Evolutionary conservation across 2,888 invertebrate genomes (phyloP).

Genomic region (Argynnis bischoffii): DNA sequence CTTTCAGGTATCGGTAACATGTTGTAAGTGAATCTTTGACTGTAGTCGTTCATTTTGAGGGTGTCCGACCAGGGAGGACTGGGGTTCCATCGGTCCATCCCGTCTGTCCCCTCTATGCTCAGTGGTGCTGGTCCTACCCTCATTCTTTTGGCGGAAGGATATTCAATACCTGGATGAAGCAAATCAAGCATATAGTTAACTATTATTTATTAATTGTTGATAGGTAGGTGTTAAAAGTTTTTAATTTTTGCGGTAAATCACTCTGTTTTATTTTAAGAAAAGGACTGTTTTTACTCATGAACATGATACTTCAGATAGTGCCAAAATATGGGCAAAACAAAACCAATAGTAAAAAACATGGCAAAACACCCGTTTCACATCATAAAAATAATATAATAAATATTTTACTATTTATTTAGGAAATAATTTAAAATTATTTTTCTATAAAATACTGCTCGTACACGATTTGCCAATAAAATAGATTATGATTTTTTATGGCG

Average conservation of each 20-base stretch:
- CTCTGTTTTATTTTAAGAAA: no score
- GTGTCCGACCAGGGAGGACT: constrained; percentile 94
- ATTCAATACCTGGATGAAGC: constrained; percentile 61
- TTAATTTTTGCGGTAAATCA: no score
- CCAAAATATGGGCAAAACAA: no score
- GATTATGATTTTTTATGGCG: constrained; percentile 10
- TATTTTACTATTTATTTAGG: not conserved
- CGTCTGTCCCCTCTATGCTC: constrained; percentile 82
- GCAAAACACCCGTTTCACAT: no score
- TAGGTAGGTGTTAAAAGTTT: no score
- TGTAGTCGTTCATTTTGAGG: constrained; percentile 89
- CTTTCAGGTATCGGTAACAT: constrained; percentile 86
- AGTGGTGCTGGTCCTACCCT: constrained; percentile 58
- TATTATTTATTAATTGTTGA: no score
- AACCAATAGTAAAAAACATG: no score
- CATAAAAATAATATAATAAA: not conserved
- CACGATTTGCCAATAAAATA: constrained; percentile 20
- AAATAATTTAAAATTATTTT: not conserved
- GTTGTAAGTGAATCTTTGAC: constrained; percentile 90
- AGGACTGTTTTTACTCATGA: no score
- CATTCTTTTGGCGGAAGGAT: constrained; percentile 70
- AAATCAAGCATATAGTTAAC: not conserved
- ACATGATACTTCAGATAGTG: no score
- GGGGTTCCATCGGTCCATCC: constrained; percentile 93
- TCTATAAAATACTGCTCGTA: constrained; percentile 1